These are phyloP conservation scores for Oxyteleia sp. DNA, from an alignment of 2,888 invertebrate species.

Conservation along the genomic window DNA sequence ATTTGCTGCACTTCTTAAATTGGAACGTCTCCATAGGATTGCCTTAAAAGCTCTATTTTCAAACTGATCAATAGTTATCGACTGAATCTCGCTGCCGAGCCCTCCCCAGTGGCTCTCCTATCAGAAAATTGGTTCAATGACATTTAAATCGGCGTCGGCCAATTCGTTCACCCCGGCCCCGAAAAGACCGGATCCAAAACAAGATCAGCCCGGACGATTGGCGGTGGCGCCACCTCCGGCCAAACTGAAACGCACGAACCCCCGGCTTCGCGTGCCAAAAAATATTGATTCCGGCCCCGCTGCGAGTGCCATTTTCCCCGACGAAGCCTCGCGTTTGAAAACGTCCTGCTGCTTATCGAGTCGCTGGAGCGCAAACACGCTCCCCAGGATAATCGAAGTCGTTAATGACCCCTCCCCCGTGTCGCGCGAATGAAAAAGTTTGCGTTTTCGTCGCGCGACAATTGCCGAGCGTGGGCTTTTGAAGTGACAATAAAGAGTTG, in stretches of 20 bases:
- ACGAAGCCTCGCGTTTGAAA: slow-evolving; percentile 12
- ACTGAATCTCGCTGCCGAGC: background rate
- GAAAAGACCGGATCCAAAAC: no score
- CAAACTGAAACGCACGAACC: background rate
- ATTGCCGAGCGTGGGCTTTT: slow-evolving; percentile 36
- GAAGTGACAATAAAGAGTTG: slow-evolving; percentile 20
- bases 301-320: slow-evolving; percentile 21
- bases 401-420: slow-evolving; percentile 17
- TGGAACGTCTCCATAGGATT: slow-evolving; percentile 15
- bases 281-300: slow-evolving; percentile 52
- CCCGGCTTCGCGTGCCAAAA: slow-evolving; percentile 55
- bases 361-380: background rate
- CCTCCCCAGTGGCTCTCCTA: background rate
- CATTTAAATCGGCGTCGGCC: slow-evolving; percentile 32
- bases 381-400: slow-evolving; percentile 3
- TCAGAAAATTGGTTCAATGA: slow-evolving; percentile 42
- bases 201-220: background rate
- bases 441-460: slow-evolving; percentile 29
- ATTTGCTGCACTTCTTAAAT: background rate
- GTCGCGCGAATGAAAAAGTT: slow-evolving; percentile 15
- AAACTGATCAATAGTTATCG: slow-evolving; percentile 40
- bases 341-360: background rate
- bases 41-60: slow-evolving; percentile 22
- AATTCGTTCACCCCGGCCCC: slow-evolving; percentile 19
- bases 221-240: slow-evolving; percentile 41